Evolutionary conservation across 2,113 vertebrate species (phyloP).

Genomic region (Sarotherodon lohbergeri): DNA sequence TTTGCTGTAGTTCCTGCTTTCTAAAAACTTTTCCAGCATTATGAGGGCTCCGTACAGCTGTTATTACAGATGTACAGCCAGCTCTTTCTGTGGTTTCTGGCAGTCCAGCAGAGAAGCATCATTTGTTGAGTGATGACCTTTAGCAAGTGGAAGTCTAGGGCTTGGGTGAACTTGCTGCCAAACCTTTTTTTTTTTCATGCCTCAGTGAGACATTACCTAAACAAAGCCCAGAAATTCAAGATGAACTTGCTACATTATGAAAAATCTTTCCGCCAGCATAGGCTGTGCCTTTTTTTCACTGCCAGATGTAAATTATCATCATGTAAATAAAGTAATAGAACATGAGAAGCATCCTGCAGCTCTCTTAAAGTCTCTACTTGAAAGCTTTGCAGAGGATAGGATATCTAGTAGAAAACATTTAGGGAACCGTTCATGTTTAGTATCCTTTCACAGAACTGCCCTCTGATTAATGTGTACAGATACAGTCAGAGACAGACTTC

Average conservation of each 20-base stretch:
- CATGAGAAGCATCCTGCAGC: not conserved
- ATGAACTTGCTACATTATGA: not conserved
- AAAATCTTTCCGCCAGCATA: not conserved
- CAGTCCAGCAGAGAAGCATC: not conserved
- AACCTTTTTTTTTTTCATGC: not conserved
- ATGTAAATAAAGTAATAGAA: not conserved
- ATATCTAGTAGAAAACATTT: not conserved
- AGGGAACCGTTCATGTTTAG: not conserved
- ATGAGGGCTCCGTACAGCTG: not conserved
- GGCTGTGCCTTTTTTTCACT: not conserved
- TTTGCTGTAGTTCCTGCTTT: not conserved
- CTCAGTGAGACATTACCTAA: not conserved
- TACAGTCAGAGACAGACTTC: not conserved
- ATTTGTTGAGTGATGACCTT: not conserved
- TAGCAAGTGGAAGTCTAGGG: not conserved
- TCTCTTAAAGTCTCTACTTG: not conserved
- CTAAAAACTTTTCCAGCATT: not conserved
- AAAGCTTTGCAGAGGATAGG: not conserved
- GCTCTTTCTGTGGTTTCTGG: not conserved
- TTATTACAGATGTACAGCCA: not conserved
- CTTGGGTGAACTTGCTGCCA: not conserved
- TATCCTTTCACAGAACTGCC: not conserved
- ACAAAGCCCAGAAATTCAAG: not conserved
- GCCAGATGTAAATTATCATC: not conserved
- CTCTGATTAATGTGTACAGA: not conserved